Base-by-base conservation (phyloP, 2,113 vertebrate genomes). In the Herpailurus yagouaroundi region DNA sequence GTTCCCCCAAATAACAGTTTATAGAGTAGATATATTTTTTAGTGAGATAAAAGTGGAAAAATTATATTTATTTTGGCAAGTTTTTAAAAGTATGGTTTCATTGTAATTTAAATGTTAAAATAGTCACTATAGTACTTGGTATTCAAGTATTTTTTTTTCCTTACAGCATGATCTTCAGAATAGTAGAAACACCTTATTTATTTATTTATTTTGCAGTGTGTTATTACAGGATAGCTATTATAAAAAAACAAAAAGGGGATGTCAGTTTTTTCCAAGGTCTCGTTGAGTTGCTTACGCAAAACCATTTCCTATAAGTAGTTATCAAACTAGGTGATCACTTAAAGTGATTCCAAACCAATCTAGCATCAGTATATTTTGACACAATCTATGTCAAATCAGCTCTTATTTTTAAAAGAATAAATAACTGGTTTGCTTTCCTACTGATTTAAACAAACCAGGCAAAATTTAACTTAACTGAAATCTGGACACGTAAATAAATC, bases 381-480 rank as follows among this genome's bases (percentile, higher is more conserved):
- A 92, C 25, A 66, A 29, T 93, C 52, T 95, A 66, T 87, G n/a
- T 86, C 68, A 80, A 76, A 92, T 96, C 69, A 95, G 69, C 63
- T 83, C 23, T 90, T 94, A 87, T 77, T 55, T 97, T 89, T 36
- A 80, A 85, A 91, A 64, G 38, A 95, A 71, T 91, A 95, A 96
- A 91, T 77, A 87, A 95, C 38, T 85, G 33, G 13, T 83, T 92
- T 50, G 18, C 18, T 69, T 93, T 95, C 79, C 18, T 93, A 90
- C 81, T 96, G 88, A 69, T 94, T 76, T 94, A 89, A 92, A 76
- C 31, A 89, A 91, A 64, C 19, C 48, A 96, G 60, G 48, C n/a
- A 96, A 90, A 95, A 66, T 95, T 94, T 97, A 97, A 96, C 76
- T 92, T 92, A 76, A 88, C 79, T 95, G 86, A 94, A 92, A 89